Evolutionary conservation across 1,140 invertebrate genomes (phyloP), one percentile per base, ranked within the genome.

Genomic region (Papilio machaon): DNA sequence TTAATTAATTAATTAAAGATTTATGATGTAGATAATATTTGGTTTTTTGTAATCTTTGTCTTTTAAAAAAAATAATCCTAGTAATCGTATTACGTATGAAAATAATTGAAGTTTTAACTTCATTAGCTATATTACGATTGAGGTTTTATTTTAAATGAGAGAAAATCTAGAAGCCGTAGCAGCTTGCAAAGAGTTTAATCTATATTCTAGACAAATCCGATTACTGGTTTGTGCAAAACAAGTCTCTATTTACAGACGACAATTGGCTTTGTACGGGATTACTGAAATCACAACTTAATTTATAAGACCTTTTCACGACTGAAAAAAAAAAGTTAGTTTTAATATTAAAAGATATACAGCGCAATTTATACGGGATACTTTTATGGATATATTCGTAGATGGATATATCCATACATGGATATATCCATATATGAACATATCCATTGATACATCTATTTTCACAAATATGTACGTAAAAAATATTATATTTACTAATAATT

Each of bases 211-310:
- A 49, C 47, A 49, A 47, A 76, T 76, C 46, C 74, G 74, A 76
- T 76, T 76, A 76, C n/a, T 76, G 46, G 46, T 23, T 76, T 76
- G 17, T 49, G 74, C 74, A 76, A 76, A 23, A 64, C 23, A 75
- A 49, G 35, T 46, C 43, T 75, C 43, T 46, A 23, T 47, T 75
- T 47, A 46, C 73, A 46, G 43, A 15, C 19, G 43, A 75, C 17
- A 75, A 75, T 47, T 47, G 73, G 73, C 73, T 75, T 75, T 15
- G 47, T 47, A 49, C 47, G 47, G 19, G 47, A 76, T 76, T 76
- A 76, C 11, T 76, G 23, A 30, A 76, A 35, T 15, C 64, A 2
- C 13, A 70, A 70, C 46, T 54, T 11, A 76, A 76, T 76, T 30
- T 76, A 76, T 11, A 46, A 23, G 47, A 52, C 1, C n/a, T 52